Percentiles rank a stretch among this genome's conserved stretches.
Conservation (phyloP, 2,113 vertebrate species). For the Peucedramus taeniatus region DNA sequence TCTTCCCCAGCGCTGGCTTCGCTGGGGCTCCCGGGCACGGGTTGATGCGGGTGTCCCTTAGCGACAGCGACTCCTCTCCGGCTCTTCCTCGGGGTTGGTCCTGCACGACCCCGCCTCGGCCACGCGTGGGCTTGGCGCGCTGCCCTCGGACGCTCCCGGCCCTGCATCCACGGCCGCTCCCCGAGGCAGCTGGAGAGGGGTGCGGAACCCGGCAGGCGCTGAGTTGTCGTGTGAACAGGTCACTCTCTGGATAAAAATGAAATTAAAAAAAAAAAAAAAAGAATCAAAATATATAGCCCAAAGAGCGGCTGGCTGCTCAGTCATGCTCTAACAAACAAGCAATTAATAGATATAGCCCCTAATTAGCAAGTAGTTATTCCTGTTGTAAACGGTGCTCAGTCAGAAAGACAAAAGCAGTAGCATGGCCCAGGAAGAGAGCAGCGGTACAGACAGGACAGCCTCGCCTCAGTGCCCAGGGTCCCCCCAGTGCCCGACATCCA, state of each 20-base stretch:
- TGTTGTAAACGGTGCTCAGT: conserved; percentile 16
- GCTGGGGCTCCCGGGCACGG: background rate
- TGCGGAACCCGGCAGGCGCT: background rate
- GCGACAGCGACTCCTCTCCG: background rate
- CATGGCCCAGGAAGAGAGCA: background rate
- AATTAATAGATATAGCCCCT: conserved; percentile 60
- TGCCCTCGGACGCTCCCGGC: background rate
- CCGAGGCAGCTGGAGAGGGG: background rate
- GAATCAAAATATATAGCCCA: background rate
- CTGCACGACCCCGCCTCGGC: background rate
- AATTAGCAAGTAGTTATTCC: conserved; percentile 67
- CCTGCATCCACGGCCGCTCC: background rate
- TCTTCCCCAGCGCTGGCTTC: background rate
- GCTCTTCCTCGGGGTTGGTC: background rate
- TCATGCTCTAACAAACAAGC: conserved; percentile 53
- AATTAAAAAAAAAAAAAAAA: background rate
- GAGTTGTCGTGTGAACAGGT: background rate
- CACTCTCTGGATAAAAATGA: background rate
- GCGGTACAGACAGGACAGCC: background rate
- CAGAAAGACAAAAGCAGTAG: background rate
- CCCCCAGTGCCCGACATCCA: background rate
- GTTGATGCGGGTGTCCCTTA: background rate
- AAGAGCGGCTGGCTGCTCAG: conserved; percentile 44
- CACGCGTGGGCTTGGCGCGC: background rate
- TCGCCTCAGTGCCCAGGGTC: background rate